Evolutionary conservation across 2,888 invertebrate genomes (phyloP), one percentile per base, ranked within the genome.

Genomic region (Anoplius nigerrimus): DNA sequence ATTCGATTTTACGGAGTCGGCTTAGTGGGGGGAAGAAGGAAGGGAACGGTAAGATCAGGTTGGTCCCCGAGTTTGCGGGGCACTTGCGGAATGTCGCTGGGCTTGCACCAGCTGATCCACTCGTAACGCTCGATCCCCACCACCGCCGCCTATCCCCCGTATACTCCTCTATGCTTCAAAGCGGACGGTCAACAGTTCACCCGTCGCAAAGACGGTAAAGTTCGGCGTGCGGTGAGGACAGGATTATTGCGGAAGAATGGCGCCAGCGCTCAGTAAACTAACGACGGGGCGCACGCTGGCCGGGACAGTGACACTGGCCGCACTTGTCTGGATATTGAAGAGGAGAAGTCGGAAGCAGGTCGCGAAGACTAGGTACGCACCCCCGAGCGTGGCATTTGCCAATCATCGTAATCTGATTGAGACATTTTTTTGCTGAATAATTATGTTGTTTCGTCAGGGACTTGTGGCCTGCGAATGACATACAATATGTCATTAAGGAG

Each of bases 401-500:
- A 56, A 16, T 53, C 11, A 6, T 18, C 34, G 18, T 13, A 20
- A 6, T 34, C 21, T 13, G 1, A 18, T 45, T 0, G 8, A 13
- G 6, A 18, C 16, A 16, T 2, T n/a, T n/a, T n/a, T n/a, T 51
- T 22, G 27, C 46, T 15, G 20, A 18, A 3, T 21, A 46, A 34
- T 27, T 5, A 24, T 16, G 1, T 27, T 45, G 57, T 51, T 78
- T 74, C 84, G 88, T 66, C 83, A 90, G 92, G 86, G 90, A 90
- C 86, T 87, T 86, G 43, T 90, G 90, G 80, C 92, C 93, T 2
- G 93, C 93, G 81, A 93, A 94, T 80, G 94, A 94, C 86, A 93
- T 95, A 71, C 93, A 95, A 81, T 95, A 95, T 86, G 92, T 94
- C 90, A 95, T 95, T 74, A 92, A 93, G 74, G 94, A 95, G 82